A percentile compares a stretch with the other conserved stretches of the same genome.
These are phyloP conservation scores for Gonocerus acuteangulatus DNA, from an alignment of 2,888 invertebrate genomes.

Conservation along the genomic window DNA sequence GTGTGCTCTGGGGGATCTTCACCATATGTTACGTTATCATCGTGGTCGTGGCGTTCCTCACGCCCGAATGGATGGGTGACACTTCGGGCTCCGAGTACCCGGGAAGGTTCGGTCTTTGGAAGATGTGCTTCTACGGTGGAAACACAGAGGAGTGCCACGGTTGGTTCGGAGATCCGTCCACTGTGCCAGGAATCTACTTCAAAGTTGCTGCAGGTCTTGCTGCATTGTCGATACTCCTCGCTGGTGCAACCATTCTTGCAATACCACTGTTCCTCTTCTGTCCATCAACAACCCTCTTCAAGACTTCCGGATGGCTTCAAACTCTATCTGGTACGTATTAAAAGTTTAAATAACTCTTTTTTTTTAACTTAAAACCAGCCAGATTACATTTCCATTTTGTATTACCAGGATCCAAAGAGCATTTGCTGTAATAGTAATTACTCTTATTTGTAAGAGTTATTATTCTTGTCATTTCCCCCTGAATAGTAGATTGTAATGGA, in stretches of 20 bases:
- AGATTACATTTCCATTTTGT: not conserved
- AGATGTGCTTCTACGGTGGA: conserved; percentile 68
- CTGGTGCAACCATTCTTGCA: conserved; percentile 76
- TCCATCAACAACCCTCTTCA: conserved; percentile 83
- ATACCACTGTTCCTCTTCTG: conserved; percentile 90
- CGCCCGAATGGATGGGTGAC: conserved; percentile 80
- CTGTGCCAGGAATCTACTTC: conserved; percentile 76
- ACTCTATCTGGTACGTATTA: conserved; percentile 75
- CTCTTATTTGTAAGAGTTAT: too few relatives aligned
- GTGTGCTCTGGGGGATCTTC: conserved; percentile 95
- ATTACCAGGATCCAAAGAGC: too few relatives aligned
- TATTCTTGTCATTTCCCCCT: too few relatives aligned
- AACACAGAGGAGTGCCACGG: conserved; percentile 72
- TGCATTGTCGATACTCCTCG: conserved; percentile 74
- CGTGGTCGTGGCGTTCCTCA: conserved; percentile 87
- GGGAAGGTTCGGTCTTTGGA: conserved; percentile 89
- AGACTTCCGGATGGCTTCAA: conserved; percentile 92
- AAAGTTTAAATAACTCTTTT: not conserved
- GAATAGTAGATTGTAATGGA: too few relatives aligned
- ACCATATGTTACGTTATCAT: conserved; percentile 95
- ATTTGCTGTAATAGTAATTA: too few relatives aligned
- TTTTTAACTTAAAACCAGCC: not conserved
- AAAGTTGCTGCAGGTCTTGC: conserved; percentile 81
- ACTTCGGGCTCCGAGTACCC: conserved; percentile 69
- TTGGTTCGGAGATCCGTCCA: conserved; percentile 70